Evolutionary conservation across 2,113 vertebrate species (phyloP).

Genomic region (Egretta garzetta): DNA sequence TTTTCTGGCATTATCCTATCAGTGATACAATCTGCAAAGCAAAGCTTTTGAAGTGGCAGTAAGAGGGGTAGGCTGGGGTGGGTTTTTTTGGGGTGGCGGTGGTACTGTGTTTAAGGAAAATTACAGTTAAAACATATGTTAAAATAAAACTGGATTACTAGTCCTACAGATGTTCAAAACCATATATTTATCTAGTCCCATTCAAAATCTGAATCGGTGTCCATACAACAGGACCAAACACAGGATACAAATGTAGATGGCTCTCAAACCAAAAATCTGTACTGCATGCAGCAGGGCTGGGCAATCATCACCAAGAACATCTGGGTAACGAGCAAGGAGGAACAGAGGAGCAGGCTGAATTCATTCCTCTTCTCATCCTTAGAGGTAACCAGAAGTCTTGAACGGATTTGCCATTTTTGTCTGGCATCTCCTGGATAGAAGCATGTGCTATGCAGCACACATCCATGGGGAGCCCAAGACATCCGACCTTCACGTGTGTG

Average conservation of each 20-base stretch:
- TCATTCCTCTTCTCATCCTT: background rate
- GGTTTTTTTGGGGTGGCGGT: too few species aligned
- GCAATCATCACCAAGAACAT: background rate
- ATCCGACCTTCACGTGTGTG: background rate
- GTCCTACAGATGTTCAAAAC: background rate
- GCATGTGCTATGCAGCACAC: background rate
- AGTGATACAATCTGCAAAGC: background rate
- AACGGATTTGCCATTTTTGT: background rate
- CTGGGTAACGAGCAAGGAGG: background rate
- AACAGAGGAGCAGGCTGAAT: background rate
- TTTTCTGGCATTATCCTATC: background rate
- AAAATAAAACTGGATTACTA: background rate
- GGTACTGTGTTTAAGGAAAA: background rate
- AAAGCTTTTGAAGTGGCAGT: background rate
- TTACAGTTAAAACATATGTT: background rate
- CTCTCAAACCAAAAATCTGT: background rate
- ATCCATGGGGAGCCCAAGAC: background rate
- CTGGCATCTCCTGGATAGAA: background rate
- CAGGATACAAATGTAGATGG: background rate
- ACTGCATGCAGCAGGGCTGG: background rate
- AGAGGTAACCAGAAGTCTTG: background rate
- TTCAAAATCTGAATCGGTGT: background rate
- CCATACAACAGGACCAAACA: background rate
- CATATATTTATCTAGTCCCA: background rate
- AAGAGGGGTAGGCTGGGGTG: background rate